A percentile compares a stretch with the other conserved stretches of the same genome.
Evolutionary conservation across 2,113 vertebrate genomes (phyloP).

Genomic region (Ranitomeya imitator): DNA sequence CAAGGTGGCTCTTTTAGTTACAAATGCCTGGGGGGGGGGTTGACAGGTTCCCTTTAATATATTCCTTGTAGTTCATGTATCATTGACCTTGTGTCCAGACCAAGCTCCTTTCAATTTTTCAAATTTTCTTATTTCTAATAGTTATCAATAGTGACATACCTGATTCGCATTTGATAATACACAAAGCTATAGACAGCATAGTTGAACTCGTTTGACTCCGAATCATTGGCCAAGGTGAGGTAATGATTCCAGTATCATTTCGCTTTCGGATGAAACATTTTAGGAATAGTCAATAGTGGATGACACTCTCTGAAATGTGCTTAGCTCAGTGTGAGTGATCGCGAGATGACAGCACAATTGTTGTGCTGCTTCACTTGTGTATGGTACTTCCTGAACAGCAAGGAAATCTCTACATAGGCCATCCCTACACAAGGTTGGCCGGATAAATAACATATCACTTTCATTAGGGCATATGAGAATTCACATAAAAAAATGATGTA

Average conservation of each 20-base stretch:
- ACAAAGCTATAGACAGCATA: background rate
- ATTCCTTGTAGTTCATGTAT: too few species aligned
- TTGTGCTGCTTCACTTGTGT: constrained; percentile 28
- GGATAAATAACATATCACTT: background rate
- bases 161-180: too few species aligned
- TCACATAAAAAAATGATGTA: background rate
- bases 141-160: too few species aligned
- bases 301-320: constrained; percentile 37
- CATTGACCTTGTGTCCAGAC: too few species aligned
- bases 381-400: constrained; percentile 40
- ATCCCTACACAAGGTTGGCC: background rate
- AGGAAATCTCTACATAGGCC: constrained; percentile 28
- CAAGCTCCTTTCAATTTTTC: too few species aligned
- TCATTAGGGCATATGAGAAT: background rate
- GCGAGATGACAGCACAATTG: constrained; percentile 52
- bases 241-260: constrained; percentile 10
- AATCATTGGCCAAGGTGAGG: background rate
- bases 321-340: constrained; percentile 52
- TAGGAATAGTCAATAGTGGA: constrained; percentile 22
- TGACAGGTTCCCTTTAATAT: too few species aligned
- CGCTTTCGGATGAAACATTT: constrained; percentile 23
- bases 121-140: too few species aligned
- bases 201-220: constrained; percentile 4
- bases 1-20: too few species aligned
- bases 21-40: too few species aligned